Conservation (phyloP, 1,140 invertebrate genomes). For the Neodiprion lecontei region DNA sequence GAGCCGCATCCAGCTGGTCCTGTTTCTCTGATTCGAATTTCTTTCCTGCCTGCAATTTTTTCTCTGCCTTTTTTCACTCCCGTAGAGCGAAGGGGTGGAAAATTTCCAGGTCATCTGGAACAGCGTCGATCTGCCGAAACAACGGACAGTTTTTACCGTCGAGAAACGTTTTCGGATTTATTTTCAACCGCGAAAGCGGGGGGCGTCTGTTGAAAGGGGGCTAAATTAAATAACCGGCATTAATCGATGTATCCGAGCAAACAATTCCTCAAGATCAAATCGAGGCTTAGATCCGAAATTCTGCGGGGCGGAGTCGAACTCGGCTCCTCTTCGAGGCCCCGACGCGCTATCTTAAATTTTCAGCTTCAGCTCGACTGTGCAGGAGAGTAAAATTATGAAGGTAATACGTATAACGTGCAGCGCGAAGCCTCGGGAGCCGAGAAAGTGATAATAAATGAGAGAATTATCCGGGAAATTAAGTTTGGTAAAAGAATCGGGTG, state of each 20-base stretch:
- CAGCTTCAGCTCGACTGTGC: slow-evolving; percentile 33
- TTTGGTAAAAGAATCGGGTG: slow-evolving; percentile 33
- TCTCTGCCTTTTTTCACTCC: too few species aligned
- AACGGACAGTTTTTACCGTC: too few species aligned
- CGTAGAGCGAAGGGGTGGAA: too few species aligned
- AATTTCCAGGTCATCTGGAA: too few species aligned
- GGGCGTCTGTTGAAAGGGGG: neutral
- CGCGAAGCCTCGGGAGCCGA: slow-evolving; percentile 14
- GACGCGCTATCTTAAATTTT: slow-evolving; percentile 35
- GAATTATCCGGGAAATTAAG: slow-evolving; percentile 38
- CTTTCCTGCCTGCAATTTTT: too few species aligned
- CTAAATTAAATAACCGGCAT: neutral
- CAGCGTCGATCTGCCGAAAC: too few species aligned
- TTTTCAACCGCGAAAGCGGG: neutral
- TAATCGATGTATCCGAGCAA: neutral
- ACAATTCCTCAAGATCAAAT: neutral
- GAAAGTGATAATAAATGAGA: slow-evolving; percentile 34
- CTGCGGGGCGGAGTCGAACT: neutral
- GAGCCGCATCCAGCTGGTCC: too few species aligned
- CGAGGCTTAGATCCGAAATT: neutral
- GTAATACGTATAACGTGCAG: slow-evolving; percentile 22
- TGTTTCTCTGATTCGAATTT: too few species aligned
- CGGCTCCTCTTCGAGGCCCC: neutral
- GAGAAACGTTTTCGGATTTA: too few species aligned
- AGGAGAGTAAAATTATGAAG: slow-evolving; percentile 35